Evolutionary conservation across 2,113 vertebrate genomes (phyloP), one percentile per base, ranked within the genome.

Genomic region (Burhinus bistriatus): DNA sequence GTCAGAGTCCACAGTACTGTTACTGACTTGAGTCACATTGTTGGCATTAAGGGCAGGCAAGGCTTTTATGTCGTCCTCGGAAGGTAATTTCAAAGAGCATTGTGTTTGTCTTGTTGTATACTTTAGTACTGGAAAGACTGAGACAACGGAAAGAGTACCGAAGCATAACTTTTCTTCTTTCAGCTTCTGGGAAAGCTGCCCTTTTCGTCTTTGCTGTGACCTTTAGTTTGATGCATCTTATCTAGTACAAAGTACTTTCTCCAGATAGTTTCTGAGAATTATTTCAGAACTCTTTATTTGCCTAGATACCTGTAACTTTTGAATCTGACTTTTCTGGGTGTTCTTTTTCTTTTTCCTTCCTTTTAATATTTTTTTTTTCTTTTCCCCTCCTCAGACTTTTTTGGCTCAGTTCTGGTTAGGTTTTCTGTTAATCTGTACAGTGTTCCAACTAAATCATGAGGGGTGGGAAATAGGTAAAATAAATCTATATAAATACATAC

Each of bases 61-160:
- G 38, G 45, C 65, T 91, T 93, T 96, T 68, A 23, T 71, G 38
- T 79, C 65, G 29, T 59, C 1, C 72, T 85, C 13, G 13, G 82
- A 91, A 92, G 42, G 94, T 88, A 59, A 87, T 85, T 94, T 90
- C 78, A 72, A 87, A 93, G 73, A 79, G 15, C 23, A n/a, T 85
- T 84, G 36, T 83, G 25, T 87, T 93, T 83, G 61, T 47, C 23
- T 79, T 85, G n/a, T 75, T 94, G 32, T 1, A 9, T 64, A 23
- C 38, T 69, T 68, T 8, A 76, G 70, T 88, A 32, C 65, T 93
- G 57, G 57, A 55, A 85, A 59, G 61, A 32, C 45, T 58, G 69
- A 87, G 81, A 91, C 77, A 79, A 82, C 64, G 29, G 69, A 54
- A 80, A 45, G 75, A 88, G 54, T 42, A 92, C n/a, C 71, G 83